These are phyloP conservation scores for Rhabdomys dilectus DNA, from an alignment of 2,113 vertebrate genomes.

Conservation along the genomic window DNA sequence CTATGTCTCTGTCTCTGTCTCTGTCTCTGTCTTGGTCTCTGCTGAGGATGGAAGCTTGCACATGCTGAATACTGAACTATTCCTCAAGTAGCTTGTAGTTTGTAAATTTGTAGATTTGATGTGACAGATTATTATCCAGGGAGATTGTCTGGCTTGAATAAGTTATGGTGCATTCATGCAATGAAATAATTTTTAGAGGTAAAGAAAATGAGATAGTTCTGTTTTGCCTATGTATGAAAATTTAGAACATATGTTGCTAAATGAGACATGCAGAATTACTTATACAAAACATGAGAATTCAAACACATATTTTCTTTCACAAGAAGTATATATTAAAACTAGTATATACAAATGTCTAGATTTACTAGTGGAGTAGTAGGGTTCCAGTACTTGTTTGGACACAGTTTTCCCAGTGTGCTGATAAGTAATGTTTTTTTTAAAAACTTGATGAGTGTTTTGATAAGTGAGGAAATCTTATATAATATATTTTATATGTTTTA, in stretches of 20 bases:
- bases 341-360: not conserved
- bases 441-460: not conserved
- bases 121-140: not conserved
- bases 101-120: slow-evolving; percentile 6
- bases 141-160: slow-evolving; percentile 21
- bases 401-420: not conserved
- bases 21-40: not conserved
- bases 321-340: slow-evolving; percentile 13
- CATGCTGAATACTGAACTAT: not conserved
- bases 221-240: slow-evolving; percentile 28
- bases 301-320: slow-evolving; percentile 29
- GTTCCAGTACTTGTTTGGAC: not conserved
- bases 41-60: not conserved
- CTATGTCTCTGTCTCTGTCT: not conserved
- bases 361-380: not conserved
- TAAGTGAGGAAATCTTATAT: slow-evolving; percentile 3
- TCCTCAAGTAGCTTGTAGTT: not conserved
- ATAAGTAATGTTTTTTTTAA: not conserved
- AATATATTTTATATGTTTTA: slow-evolving; percentile 6
- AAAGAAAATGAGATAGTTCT: slow-evolving; percentile 27
- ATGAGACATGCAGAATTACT: not conserved
- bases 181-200: slow-evolving; percentile 18
- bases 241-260: not conserved
- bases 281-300: slow-evolving; percentile 3
- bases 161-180: not conserved